Evolutionary conservation across 2,113 vertebrate genomes (phyloP), one percentile per base, ranked within the genome.

Genomic region (Lophotis ruficrista): DNA sequence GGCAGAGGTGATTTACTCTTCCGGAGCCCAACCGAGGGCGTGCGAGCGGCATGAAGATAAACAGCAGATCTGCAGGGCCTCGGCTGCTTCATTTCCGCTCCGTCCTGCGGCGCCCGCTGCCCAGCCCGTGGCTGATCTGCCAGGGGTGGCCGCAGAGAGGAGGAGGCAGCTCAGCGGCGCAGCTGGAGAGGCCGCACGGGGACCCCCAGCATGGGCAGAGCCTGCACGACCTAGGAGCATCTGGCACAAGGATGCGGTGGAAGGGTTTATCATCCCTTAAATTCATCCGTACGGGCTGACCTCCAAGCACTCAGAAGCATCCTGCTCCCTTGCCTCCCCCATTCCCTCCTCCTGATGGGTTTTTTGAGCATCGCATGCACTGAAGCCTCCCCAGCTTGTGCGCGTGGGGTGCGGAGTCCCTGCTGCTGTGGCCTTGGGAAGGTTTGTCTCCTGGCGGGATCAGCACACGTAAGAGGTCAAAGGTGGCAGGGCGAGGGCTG

Each of bases 321-420:
- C 35, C 72, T 73, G 35, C 72, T 51, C 33, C 21, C 17, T 31
- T 22, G 38, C 19, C 31, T 56, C 15, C 37, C 31, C 18, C 35
- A 0, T 48, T 6, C 20, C 27, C 41, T 57, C 35, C 27, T 60
- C 15, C 27, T 4, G 10, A 6, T 19, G 23, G 38, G 25, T 77
- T 71, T 61, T 70, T 0, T 3, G 54, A 61, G 17, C 14, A 2
- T 9, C 1, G 2, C 5, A 8, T 20, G 62, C 65, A 38, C n/a
- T 0, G 1, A 72, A 65, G 30, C 17, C 21, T 65, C 78, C 23
- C 28, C 2, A 2, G 62, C 16, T 65, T 60, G 38, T 35, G 43
- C 1, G 4, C 0, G 0, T 0, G 6, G 18, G 56, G 33, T 64
- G 50, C 43, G 11, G 24, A 58, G 45, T 21, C 47, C 33, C 18